Evolutionary conservation across 2,888 invertebrate genomes (phyloP).

Genomic region (Junonia oenone): DNA sequence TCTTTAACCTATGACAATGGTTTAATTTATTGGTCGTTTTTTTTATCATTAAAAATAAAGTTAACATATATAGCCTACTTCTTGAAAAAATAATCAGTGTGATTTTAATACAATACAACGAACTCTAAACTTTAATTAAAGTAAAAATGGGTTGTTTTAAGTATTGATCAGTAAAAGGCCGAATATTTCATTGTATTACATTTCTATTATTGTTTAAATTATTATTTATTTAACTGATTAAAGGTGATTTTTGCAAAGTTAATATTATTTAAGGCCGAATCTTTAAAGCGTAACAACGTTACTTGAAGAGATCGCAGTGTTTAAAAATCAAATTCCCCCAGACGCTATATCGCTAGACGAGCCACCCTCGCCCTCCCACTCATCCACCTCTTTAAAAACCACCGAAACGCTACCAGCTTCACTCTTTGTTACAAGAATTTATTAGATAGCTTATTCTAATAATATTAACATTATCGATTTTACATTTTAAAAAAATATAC

Average conservation of each 20-base stretch:
- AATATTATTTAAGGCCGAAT: neutral
- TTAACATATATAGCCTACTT: too few relatives aligned
- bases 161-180: too few relatives aligned
- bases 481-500: slow-evolving; percentile 4
- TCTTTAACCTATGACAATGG: neutral
- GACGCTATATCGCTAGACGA: slow-evolving; percentile 25
- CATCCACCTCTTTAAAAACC: slow-evolving; percentile 20
- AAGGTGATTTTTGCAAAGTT: too few relatives aligned
- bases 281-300: slow-evolving; percentile 2
- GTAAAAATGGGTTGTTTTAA: too few relatives aligned
- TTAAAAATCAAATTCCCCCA: slow-evolving; percentile 26
- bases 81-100: too few relatives aligned
- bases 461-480: slow-evolving; percentile 1
- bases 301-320: slow-evolving; percentile 18
- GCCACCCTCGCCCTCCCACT: slow-evolving; percentile 14
- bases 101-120: too few relatives aligned
- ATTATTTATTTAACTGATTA: too few relatives aligned
- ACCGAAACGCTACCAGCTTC: slow-evolving; percentile 20
- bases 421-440: slow-evolving; percentile 20
- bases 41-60: too few relatives aligned
- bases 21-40: neutral
- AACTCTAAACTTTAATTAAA: too few relatives aligned
- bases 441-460: slow-evolving; percentile 14
- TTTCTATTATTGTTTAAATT: too few relatives aligned
- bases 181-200: too few relatives aligned